Base-by-base conservation (phyloP, 1,140 invertebrate genomes). In the Aphis gossypii region DNA sequence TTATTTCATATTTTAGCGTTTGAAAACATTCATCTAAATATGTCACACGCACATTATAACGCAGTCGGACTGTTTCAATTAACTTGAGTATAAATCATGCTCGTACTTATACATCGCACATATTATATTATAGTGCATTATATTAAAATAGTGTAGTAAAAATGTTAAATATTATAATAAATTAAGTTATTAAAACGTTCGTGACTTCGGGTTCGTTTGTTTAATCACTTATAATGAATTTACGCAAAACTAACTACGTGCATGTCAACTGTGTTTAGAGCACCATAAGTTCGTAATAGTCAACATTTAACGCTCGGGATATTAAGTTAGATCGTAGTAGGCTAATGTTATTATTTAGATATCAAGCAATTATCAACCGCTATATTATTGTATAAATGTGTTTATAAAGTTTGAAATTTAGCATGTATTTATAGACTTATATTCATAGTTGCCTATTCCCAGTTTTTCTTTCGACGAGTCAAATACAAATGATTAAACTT, bases 11-110 rank as follows among this genome's bases (percentile, higher is more conserved):
- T n/a, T 84, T 25, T 44, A 44, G 23, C 7, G 23, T 86, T 86
- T 25, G 41, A 86, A 86, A 86, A 44, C 9, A 30, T 44, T 86
- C 44, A 41, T 14, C 83, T 25, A 41, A 41, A 23, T 4, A 41
- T 41, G 38, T 30, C 25, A 30, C 25, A 46, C 44, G 14, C 18
- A 41, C 25, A 86, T 86, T 86, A 86, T 86, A 46, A 86, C 38
- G 38, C 84, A 44, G 25, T 86, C 11, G 41, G 30, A 46, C 84
- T 46, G 41, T 86, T 86, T 86, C 84, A 86, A 86, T 86, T 86
- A 84, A 86, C 25, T 86, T 86, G 44, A n/a, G 84, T 86, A 83
- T 83, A 46, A 41, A 86, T 76, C n/a, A 76, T 76, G 14, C 11
- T 11, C 30, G 84, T 86, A 44, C 25, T 86, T 41, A 23, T 41